Conservation (phyloP, 2,888 invertebrate species). For the Tholera decimalis region DNA sequence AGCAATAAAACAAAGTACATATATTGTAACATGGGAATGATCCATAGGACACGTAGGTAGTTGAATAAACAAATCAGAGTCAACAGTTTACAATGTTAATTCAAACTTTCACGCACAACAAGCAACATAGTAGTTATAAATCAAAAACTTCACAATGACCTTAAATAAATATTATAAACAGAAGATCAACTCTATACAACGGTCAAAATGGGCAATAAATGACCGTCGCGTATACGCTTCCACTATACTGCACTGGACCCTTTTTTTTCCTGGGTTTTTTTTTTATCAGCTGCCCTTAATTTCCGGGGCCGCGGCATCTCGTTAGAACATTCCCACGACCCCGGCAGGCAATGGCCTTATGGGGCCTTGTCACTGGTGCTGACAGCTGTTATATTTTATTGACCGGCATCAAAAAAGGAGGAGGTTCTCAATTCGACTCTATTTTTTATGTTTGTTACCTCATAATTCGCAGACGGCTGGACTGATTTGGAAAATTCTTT, state of each 20-base stretch:
- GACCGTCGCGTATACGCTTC: not conserved
- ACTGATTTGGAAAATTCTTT: too few species aligned
- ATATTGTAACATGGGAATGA: not conserved
- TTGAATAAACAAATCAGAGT: not conserved
- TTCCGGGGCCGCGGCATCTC: too few species aligned
- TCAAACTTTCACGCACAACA: not conserved
- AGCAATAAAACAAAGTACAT: not conserved
- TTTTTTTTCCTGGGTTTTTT: too few species aligned
- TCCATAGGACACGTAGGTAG: not conserved
- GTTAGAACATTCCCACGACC: too few species aligned
- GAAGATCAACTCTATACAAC: not conserved
- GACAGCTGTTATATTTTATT: too few species aligned
- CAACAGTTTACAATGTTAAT: not conserved
- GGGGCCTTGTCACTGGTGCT: too few species aligned
- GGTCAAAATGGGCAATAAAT: not conserved
- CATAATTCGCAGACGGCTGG: too few species aligned
- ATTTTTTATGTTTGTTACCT: too few species aligned
- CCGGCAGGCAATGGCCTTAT: too few species aligned
- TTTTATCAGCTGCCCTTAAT: too few species aligned
- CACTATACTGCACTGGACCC: not conserved
- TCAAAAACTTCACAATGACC: not conserved
- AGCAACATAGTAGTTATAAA: not conserved
- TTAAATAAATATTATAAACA: not conserved
- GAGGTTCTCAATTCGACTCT: too few species aligned
- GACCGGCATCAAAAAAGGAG: too few species aligned